Base-by-base conservation (phyloP, 2,888 invertebrate species). In the Margaritifera margaritifera region DNA sequence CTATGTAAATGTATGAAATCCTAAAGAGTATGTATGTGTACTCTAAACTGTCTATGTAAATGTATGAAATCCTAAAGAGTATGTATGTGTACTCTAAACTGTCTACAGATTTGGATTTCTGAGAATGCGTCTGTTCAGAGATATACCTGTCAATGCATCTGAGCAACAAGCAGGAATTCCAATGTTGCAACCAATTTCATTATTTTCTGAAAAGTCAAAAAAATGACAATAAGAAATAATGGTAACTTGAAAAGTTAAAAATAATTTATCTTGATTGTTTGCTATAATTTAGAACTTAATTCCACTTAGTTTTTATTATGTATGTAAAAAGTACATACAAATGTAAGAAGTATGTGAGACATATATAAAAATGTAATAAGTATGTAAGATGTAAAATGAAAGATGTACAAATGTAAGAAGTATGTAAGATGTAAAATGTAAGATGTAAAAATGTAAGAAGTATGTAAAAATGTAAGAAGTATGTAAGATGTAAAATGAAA, bases 91-190 rank as follows among this genome's bases (percentile, higher is more conserved):
- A 15, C 0, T 22, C 56, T 56, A 22, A 24, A 19, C n/a, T 19
- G 56, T 24, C 24, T 56, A 42, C 42, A 42, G 11, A 42, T 42
- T 4, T 60, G 24, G 25, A 42, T 60, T 27, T 60, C 27, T 60
- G 19, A 31, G 60, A 31, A 27, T 60, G 60, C 11, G 11, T 15
- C 42, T 42, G 42, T 42, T 42, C 2, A 42, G 42, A 42, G 42
- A 42, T 42, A 42, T 42, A 66, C 86, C 78, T 50, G 80, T 80
- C 0, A 73, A 73, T 62, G 81, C 85, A 58, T 84, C 81, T n/a
- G 87, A 83, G 74, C 89, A 89, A 74, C 89, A 89, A 6, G 85
- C 85, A 4, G 87, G 85, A 24, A 84, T 82, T 6, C 89, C 89
- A 42, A 84, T 81, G 68, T 88, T 84, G 69, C 89, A 89, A 4